Evolutionary conservation across 2,888 invertebrate species (phyloP), one percentile per base, ranked within the genome.

Genomic region (Dinocampus coccinellae): DNA sequence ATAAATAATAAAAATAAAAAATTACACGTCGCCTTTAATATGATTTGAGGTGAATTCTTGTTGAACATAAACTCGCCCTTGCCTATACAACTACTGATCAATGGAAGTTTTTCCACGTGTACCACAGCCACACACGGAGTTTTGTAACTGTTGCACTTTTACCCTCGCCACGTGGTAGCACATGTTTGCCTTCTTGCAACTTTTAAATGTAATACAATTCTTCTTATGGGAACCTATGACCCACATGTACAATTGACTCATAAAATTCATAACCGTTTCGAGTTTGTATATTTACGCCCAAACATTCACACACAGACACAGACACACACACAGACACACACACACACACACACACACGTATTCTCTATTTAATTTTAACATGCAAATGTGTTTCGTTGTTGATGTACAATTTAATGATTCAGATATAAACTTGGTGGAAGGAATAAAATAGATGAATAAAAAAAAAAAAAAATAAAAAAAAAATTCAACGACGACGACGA

Each of bases 11-110:
- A n/a, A n/a, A n/a, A n/a, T n/a, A n/a, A n/a, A 78, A 85, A 85
- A 85, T 85, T 85, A 86, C 81, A 85, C 78, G 86, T 85, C 85
- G 77, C 78, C 78, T 84, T 85, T 85, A 84, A 85, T 85, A 78
- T 75, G 82, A 85, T 85, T 84, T 80, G 77, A 73, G 76, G 71
- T 74, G 77, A 77, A 77, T 76, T 76, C 72, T 53, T 62, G 65
- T 74, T 60, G 57, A 62, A 72, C 66, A 69, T 75, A 33, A 26
- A 53, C 16, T 47, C 57, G n/a, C 36, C 29, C 33, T 58, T 24
- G n/a, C 47, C 36, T 16, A 33, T 73, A 79, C 80, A 85, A 84
- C 85, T 84, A 82, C 78, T 77, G 79, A 78, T 78, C 80, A 80
- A 81, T 80, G 79, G 64, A 47, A n/a, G 75, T 74, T 72, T 79